phyloP scores from a whole-genome alignment of 2,113 vertebrate species.

The Varanus salvator region DNA sequence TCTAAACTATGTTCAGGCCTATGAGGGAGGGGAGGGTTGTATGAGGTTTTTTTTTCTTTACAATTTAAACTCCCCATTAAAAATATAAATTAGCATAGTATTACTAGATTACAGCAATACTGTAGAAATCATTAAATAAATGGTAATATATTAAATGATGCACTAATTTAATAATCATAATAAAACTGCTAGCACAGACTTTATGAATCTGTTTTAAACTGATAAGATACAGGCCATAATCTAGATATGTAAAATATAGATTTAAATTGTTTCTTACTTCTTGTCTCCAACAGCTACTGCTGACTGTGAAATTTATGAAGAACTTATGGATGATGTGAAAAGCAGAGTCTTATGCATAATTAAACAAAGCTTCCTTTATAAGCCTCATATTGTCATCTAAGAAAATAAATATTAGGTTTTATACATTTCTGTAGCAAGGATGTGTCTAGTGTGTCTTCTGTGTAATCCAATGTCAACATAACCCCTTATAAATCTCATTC shows the following conservation, averaged over 20 bases:
- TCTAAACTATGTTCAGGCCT: slow-evolving; percentile 1
- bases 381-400: neutral
- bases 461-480: neutral
- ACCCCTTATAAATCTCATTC: neutral
- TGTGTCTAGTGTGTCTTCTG: neutral
- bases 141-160: neutral
- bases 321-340: slow-evolving; percentile 8
- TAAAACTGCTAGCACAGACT: neutral
- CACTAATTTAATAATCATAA: neutral
- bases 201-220: neutral
- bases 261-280: neutral
- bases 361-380: neutral
- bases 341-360: neutral
- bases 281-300: accelerated
- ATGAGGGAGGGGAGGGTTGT: too few species aligned
- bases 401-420: neutral
- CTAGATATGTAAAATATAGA: neutral
- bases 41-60: slow-evolving; percentile 17
- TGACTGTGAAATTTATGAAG: neutral
- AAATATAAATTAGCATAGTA: slow-evolving; percentile 33
- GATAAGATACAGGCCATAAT: neutral
- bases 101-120: neutral
- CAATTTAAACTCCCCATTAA: slow-evolving; percentile 28
- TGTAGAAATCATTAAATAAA: neutral
- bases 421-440: neutral